Evolutionary conservation across 2,888 invertebrate genomes (phyloP).

Genomic region (Dichetophora obliterata): DNA sequence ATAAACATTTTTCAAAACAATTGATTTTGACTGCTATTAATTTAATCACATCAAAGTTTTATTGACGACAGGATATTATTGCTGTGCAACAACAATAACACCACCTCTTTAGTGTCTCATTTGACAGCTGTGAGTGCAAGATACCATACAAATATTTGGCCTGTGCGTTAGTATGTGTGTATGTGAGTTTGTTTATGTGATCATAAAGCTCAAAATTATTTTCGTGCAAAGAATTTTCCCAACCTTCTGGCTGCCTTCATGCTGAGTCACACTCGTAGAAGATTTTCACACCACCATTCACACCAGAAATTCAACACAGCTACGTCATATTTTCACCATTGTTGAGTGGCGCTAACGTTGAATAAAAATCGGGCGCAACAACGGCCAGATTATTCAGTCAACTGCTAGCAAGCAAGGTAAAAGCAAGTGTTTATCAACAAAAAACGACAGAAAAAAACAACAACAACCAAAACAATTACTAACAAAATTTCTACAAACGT

Average conservation of each 20-base stretch:
- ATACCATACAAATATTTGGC: background rate
- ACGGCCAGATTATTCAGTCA: constrained; percentile 4
- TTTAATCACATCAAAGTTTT: too few relatives aligned
- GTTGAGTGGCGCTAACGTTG: constrained; percentile 1
- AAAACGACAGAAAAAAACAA: background rate
- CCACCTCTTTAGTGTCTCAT: background rate
- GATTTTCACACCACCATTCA: background rate
- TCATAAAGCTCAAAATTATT: background rate
- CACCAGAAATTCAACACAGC: constrained; percentile 1
- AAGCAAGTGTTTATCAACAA: constrained; percentile 4
- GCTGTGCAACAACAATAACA: too few relatives aligned
- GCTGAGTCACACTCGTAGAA: background rate
- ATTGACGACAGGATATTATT: too few relatives aligned
- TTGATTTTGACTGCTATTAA: too few relatives aligned
- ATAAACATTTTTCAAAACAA: too few relatives aligned
- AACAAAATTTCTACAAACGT: background rate
- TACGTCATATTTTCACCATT: background rate
- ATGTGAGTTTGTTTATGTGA: background rate
- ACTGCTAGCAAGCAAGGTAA: constrained; percentile 10
- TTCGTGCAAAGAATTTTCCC: background rate
- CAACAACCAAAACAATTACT: background rate
- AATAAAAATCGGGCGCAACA: background rate
- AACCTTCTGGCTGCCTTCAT: background rate
- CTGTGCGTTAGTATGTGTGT: too few relatives aligned
- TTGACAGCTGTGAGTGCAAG: background rate